Evolutionary conservation across 2,888 invertebrate genomes (phyloP).

Genomic region (Coremacera marginata): DNA sequence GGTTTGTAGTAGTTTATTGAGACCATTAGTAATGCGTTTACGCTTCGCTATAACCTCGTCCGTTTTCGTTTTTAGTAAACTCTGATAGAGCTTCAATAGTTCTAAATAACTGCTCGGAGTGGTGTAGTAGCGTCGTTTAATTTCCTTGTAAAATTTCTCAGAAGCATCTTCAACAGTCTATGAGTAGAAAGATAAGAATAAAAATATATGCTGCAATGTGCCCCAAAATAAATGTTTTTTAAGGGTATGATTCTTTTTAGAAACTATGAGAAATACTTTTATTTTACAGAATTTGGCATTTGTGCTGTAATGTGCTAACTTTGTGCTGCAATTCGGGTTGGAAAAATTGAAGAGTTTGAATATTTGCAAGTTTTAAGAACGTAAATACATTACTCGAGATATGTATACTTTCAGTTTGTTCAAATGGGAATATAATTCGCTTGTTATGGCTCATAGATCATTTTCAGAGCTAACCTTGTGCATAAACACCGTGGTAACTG

Average conservation of each 20-base stretch:
- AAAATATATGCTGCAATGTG: no score
- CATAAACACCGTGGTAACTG: slow-evolving; percentile 79
- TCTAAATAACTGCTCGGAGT: slow-evolving; percentile 93
- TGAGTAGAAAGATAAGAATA: not conserved
- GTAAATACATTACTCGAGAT: no score
- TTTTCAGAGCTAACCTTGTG: slow-evolving; percentile 72
- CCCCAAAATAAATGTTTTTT: no score
- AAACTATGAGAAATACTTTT: not conserved
- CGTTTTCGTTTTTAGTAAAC: slow-evolving; percentile 78
- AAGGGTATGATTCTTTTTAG: no score
- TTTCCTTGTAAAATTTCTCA: slow-evolving; percentile 81
- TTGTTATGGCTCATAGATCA: no score
- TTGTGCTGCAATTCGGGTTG: no score
- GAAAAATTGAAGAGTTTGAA: no score
- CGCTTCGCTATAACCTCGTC: slow-evolving; percentile 76
- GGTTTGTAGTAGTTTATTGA: slow-evolving; percentile 71
- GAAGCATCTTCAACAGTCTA: slow-evolving; percentile 86
- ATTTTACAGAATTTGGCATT: not conserved
- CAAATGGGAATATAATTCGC: no score
- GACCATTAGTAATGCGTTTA: slow-evolving; percentile 81
- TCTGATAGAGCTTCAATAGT: slow-evolving; percentile 82
- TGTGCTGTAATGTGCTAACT: no score
- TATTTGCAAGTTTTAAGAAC: no score
- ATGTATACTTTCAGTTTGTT: no score
- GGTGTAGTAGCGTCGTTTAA: slow-evolving; percentile 88